phyloP scores from a whole-genome alignment of 2,888 invertebrate species.

The Agrotis clavis region DNA sequence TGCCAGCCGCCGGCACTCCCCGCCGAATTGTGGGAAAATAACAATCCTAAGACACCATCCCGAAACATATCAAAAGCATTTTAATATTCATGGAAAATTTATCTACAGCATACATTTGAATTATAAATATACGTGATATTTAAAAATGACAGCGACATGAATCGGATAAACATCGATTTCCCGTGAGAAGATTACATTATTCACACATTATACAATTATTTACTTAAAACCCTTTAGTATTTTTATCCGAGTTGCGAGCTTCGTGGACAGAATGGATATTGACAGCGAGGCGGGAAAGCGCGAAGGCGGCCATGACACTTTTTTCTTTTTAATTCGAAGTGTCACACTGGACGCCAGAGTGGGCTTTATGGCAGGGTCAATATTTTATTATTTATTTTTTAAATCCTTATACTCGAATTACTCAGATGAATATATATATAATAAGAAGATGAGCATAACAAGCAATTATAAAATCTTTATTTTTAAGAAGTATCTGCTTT shows the following conservation, averaged over 20 bases:
- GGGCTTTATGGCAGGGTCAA: constrained; percentile 74
- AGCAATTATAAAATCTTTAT: constrained; percentile 63
- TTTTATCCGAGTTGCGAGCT: constrained; percentile 73
- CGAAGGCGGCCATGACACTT: constrained; percentile 78
- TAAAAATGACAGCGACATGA: constrained; percentile 61
- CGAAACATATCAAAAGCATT: constrained; percentile 54
- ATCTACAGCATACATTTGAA: constrained; percentile 53
- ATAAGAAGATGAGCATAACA: constrained; percentile 53
- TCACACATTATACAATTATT: constrained; percentile 72
- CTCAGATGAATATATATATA: too few relatives aligned
- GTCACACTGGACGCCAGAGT: constrained; percentile 71
- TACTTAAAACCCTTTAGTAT: constrained; percentile 71
- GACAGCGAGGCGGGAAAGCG: constrained; percentile 81
- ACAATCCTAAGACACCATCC: constrained; percentile 48
- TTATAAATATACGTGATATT: constrained; percentile 60
- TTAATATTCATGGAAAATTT: constrained; percentile 64
- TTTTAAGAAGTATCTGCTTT: constrained; percentile 64
- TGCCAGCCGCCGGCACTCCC: constrained; percentile 75
- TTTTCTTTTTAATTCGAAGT: constrained; percentile 79
- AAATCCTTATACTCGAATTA: constrained; percentile 59
- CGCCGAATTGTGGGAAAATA: constrained; percentile 75
- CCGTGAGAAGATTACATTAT: constrained; percentile 70
- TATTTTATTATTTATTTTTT: constrained; percentile 61
- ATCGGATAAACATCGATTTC: constrained; percentile 60
- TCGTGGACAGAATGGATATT: constrained; percentile 75